Evolutionary conservation across 2,888 invertebrate genomes (phyloP).

Genomic region (Salpingus planirostris): DNA sequence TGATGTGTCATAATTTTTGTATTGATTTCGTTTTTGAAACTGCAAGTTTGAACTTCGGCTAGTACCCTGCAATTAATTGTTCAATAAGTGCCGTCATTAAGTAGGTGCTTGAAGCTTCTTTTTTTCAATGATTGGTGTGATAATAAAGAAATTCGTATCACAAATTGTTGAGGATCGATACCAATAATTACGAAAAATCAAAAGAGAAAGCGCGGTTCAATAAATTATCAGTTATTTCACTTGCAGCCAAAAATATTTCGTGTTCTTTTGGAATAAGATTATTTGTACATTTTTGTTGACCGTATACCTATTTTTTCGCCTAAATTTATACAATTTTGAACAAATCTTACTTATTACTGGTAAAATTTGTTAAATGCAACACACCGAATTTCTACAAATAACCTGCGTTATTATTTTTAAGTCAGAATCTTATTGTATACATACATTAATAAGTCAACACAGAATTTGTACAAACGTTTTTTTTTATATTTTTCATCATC

Average conservation of each 20-base stretch:
- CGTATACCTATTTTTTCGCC: constrained; percentile 39
- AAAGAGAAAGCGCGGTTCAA: too few species aligned
- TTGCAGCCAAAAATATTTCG: constrained; percentile 28
- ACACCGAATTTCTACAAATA: constrained; percentile 22
- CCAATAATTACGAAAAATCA: too few species aligned
- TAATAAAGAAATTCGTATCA: too few species aligned
- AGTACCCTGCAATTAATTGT: constrained; percentile 33
- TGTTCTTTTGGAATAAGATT: too few species aligned
- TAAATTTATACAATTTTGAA: constrained; percentile 34
- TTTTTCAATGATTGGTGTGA: neutral
- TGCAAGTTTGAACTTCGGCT: constrained; percentile 32
- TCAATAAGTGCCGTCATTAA: neutral
- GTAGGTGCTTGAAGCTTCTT: neutral
- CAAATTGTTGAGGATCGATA: too few species aligned
- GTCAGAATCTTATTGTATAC: constrained; percentile 18
- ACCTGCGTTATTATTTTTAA: constrained; percentile 19
- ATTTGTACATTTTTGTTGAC: constrained; percentile 40
- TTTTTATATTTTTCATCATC: constrained; percentile 8
- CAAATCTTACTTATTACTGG: constrained; percentile 23
- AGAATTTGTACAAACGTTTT: constrained; percentile 28
- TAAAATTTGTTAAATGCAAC: constrained; percentile 14
- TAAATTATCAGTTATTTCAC: too few species aligned
- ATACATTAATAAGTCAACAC: constrained; percentile 26
- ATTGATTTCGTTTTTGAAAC: constrained; percentile 28
- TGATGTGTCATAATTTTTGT: constrained; percentile 39